Percentiles rank a stretch among this genome's conserved stretches.
phyloP scores from a whole-genome alignment of 2,113 vertebrate genomes.

The Mixornis gularis region DNA sequence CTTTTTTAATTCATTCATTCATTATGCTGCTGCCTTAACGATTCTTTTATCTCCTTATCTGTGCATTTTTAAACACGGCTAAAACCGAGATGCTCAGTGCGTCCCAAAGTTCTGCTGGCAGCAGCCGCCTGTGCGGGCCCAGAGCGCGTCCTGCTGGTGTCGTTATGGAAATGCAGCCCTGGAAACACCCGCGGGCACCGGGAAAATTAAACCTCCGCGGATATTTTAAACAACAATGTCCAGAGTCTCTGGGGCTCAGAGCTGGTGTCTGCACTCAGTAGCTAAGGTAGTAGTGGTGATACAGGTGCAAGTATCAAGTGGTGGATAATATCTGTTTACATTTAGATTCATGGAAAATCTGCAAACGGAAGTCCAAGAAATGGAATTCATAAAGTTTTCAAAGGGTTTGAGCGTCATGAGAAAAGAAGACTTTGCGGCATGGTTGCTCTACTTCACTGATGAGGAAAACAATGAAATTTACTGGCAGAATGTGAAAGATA shows the following conservation, averaged over 20 bases:
- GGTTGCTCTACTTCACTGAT: constrained; percentile 95
- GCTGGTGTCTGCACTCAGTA: neutral
- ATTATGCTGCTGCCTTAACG: neutral
- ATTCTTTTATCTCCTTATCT: neutral
- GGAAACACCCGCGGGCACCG: neutral
- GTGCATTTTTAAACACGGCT: neutral
- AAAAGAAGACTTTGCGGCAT: constrained; percentile 93
- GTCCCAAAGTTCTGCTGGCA: neutral
- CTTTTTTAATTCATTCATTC: neutral
- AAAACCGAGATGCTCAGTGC: neutral
- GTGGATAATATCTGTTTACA: constrained; percentile 16
- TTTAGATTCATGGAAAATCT: constrained; percentile 93
- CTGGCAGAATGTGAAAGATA: constrained; percentile 90
- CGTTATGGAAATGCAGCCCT: neutral
- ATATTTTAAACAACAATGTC: fast-evolving
- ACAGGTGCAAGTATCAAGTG: neutral
- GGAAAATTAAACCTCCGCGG: neutral
- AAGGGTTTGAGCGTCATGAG: constrained; percentile 92
- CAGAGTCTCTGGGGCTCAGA: neutral
- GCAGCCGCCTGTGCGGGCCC: neutral
- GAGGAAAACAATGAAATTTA: constrained; percentile 91
- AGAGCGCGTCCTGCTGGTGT: constrained; percentile 43
- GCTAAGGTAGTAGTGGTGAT: neutral
- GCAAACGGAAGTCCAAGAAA: constrained; percentile 93
- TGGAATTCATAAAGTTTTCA: constrained; percentile 96